phyloP scores from a whole-genome alignment of 2,113 vertebrate genomes.

The Eptesicus fuscus region DNA sequence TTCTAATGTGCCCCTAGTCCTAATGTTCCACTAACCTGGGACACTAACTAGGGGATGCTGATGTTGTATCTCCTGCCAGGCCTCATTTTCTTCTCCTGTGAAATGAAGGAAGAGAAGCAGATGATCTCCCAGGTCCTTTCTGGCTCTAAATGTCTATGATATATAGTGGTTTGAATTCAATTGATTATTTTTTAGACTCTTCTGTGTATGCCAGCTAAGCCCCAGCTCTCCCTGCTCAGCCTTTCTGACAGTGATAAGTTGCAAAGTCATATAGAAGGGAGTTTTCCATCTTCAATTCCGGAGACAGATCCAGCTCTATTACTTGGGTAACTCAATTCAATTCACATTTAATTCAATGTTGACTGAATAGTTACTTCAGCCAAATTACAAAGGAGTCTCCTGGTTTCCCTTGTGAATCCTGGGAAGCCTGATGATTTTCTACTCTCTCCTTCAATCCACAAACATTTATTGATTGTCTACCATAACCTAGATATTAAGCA shows the following conservation, averaged over 20 bases:
- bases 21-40: not conserved
- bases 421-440: conserved; percentile 58
- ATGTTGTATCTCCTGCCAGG: fast-evolving
- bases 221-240: conserved; percentile 4
- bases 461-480: conserved; percentile 52
- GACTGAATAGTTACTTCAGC: conserved; percentile 70
- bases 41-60: not conserved
- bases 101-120: conserved; percentile 50
- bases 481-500: conserved; percentile 41
- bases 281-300: conserved; percentile 62
- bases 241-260: conserved; percentile 76
- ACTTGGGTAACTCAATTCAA: conserved; percentile 75
- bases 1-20: not conserved
- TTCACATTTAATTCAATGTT: conserved; percentile 74
- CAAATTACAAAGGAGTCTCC: conserved; percentile 71
- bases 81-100: conserved; percentile 18
- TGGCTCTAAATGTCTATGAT: conserved; percentile 48
- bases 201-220: not conserved
- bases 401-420: conserved; percentile 43
- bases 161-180: conserved; percentile 71
- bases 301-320: conserved; percentile 69
- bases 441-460: conserved; percentile 61
- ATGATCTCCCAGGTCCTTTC: conserved; percentile 42
- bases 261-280: conserved; percentile 70
- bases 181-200: conserved; percentile 69